Evolutionary conservation across 2,888 invertebrate species (phyloP).

Genomic region (Subacronicta megacephala): DNA sequence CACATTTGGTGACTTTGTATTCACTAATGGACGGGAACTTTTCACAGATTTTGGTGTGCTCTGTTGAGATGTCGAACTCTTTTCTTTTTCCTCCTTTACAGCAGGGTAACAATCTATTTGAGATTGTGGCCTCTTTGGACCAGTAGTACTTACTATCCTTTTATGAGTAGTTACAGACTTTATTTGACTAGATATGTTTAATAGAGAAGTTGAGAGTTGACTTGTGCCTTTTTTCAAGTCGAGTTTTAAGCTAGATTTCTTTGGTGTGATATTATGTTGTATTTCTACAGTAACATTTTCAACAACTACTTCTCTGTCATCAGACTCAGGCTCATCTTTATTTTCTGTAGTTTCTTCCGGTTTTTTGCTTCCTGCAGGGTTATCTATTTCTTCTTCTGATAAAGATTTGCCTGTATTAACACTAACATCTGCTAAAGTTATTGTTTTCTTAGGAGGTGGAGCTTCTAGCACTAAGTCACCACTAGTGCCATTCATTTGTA

Average conservation of each 20-base stretch:
- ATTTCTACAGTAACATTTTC: conserved; percentile 87
- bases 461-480: conserved; percentile 71
- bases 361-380: conserved; percentile 51
- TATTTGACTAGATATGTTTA: conserved; percentile 87
- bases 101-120: conserved; percentile 69
- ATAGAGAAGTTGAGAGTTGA: conserved; percentile 79
- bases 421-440: conserved; percentile 82
- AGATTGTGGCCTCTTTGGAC: conserved; percentile 79
- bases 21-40: conserved; percentile 87
- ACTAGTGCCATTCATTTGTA: conserved; percentile 82
- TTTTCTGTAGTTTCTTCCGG: conserved; percentile 48
- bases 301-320: conserved; percentile 75
- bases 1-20: conserved; percentile 94
- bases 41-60: conserved; percentile 80
- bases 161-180: conserved; percentile 87
- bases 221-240: conserved; percentile 85
- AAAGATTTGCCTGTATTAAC: conserved; percentile 82
- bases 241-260: conserved; percentile 84
- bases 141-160: conserved; percentile 82
- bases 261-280: conserved; percentile 86
- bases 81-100: conserved; percentile 72
- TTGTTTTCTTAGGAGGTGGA: conserved; percentile 66
- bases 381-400: conserved; percentile 71
- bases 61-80: conserved; percentile 69
- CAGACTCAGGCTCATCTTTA: conserved; percentile 45